phyloP scores from a whole-genome alignment of 1,140 invertebrate genomes.

The Zaprionus gabonicus region DNA sequence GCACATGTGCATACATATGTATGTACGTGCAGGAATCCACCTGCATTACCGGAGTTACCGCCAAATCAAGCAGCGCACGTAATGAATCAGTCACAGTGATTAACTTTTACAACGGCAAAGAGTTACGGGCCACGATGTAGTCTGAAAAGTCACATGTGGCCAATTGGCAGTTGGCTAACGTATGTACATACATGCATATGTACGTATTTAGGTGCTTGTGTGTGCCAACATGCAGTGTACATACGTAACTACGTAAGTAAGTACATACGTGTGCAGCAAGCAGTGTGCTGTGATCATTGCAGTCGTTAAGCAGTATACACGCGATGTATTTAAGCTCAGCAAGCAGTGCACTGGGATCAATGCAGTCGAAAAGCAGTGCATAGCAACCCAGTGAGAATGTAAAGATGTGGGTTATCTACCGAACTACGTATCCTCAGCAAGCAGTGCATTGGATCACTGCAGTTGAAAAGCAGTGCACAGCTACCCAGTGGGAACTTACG shows the following conservation, averaged over 20 bases:
- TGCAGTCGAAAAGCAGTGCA: no score
- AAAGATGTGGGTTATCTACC: no score
- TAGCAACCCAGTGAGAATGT: no score
- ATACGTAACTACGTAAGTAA: not conserved
- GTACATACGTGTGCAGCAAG: not conserved
- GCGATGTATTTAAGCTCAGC: no score
- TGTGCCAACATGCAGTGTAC: not conserved
- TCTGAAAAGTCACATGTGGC: slow-evolving; percentile 39
- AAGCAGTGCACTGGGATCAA: no score
- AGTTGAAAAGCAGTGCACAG: not conserved
- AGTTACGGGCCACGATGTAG: slow-evolving; percentile 31
- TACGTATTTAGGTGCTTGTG: not conserved
- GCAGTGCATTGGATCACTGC: slow-evolving; percentile 2
- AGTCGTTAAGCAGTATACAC: not conserved
- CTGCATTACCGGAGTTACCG: slow-evolving; percentile 43
- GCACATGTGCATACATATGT: not conserved
- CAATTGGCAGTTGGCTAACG: slow-evolving; percentile 25
- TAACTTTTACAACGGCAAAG: slow-evolving; percentile 62
- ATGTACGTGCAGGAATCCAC: slow-evolving; percentile 22
- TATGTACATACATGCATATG: not conserved
- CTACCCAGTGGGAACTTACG: not conserved
- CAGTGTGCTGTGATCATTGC: slow-evolving; percentile 4
- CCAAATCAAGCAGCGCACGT: slow-evolving; percentile 73
- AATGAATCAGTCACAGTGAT: slow-evolving; percentile 77
- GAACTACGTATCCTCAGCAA: no score